phyloP scores from a whole-genome alignment of 2,797 vertebrate species.

The Poliocrania exsul region DNA sequence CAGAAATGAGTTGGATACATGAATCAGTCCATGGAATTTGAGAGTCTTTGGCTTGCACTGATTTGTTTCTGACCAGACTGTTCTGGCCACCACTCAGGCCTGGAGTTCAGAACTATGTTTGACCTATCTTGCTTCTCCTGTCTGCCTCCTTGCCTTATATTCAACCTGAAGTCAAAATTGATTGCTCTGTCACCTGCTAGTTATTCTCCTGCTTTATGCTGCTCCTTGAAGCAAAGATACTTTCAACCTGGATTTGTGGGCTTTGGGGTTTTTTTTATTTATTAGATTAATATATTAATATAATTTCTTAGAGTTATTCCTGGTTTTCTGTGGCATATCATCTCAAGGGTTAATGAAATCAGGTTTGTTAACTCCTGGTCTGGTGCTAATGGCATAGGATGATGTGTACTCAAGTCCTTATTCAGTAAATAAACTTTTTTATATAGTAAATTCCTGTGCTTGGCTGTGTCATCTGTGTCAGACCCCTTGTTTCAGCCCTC shows the following conservation, averaged over 20 bases:
- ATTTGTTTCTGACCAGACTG: not conserved
- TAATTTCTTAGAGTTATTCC: not conserved
- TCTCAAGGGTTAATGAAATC: not conserved
- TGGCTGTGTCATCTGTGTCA: not conserved
- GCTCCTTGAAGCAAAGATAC: not conserved
- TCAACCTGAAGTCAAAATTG: not conserved
- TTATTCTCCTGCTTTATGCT: not conserved
- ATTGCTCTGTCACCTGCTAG: not conserved
- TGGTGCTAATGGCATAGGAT: not conserved
- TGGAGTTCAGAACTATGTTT: not conserved
- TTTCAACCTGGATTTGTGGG: not conserved
- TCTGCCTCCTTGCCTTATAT: not conserved
- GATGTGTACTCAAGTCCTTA: not conserved
- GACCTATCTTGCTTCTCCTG: not conserved
- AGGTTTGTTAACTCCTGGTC: not conserved
- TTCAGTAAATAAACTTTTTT: slow-evolving; percentile 42
- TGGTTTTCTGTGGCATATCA: not conserved
- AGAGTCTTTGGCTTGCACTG: not conserved
- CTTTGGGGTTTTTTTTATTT: not conserved
- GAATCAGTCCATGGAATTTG: not conserved
- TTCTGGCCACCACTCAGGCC: not conserved
- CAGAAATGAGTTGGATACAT: not conserved
- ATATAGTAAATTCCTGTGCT: not conserved
- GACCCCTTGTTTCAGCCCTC: not conserved
- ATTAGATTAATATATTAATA: not conserved